phyloP scores from a whole-genome alignment of 2,888 invertebrate species.

The Heliconius hortense region DNA sequence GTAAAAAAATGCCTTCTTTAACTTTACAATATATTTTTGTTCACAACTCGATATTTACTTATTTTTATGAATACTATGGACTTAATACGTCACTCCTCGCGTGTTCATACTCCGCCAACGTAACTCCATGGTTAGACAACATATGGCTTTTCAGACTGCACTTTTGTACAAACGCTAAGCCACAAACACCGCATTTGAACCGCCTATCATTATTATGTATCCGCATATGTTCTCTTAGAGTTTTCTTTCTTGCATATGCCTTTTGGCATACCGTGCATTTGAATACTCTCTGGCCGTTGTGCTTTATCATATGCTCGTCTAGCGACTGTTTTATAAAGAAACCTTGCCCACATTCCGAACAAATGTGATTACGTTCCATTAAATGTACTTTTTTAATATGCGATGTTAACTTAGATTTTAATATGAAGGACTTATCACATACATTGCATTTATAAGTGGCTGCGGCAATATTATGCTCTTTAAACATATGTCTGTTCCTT shows the following conservation, averaged over 20 bases:
- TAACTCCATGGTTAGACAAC: slow-evolving; percentile 69
- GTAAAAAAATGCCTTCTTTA: not conserved
- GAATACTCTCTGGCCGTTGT: slow-evolving; percentile 68
- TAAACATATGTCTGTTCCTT: slow-evolving; percentile 68
- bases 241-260: slow-evolving; percentile 71
- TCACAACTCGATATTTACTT: slow-evolving; percentile 1
- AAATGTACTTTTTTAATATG: slow-evolving; percentile 73
- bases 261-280: slow-evolving; percentile 67
- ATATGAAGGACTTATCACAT: slow-evolving; percentile 68
- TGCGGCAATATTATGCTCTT: slow-evolving; percentile 63
- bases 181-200: slow-evolving; percentile 69
- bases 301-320: slow-evolving; percentile 73
- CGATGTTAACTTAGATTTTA: slow-evolving; percentile 68
- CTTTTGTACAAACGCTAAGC: slow-evolving; percentile 69
- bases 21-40: not conserved
- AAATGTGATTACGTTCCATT: slow-evolving; percentile 72
- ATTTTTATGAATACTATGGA: slow-evolving; percentile 27
- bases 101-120: slow-evolving; percentile 62
- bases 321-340: slow-evolving; percentile 71
- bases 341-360: slow-evolving; percentile 67
- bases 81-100: slow-evolving; percentile 42
- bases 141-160: slow-evolving; percentile 69
- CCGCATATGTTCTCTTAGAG: slow-evolving; percentile 70
- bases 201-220: slow-evolving; percentile 73
- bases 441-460: slow-evolving; percentile 71